phyloP scores from a whole-genome alignment of 2,797 vertebrate genomes.

The Nothura maculosa region DNA sequence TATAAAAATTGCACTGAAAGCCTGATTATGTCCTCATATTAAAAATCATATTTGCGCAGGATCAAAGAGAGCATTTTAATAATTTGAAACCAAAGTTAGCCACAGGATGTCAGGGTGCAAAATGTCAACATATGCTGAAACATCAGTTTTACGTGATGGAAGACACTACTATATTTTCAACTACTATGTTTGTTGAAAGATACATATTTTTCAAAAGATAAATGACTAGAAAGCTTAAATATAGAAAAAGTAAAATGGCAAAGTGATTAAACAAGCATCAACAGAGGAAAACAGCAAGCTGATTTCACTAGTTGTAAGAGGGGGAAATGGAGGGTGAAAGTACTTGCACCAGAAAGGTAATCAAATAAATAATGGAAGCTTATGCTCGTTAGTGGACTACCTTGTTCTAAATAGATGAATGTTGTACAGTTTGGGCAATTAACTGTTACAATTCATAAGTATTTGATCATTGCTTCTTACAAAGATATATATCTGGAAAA shows the following conservation, averaged over 20 bases:
- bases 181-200: neutral
- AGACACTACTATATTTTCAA: neutral
- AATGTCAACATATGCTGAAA: neutral
- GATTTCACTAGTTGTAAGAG: neutral
- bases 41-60: neutral
- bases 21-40: neutral
- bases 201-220: neutral
- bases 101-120: neutral
- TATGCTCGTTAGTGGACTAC: neutral
- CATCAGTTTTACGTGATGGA: neutral
- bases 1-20: neutral
- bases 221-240: constrained; percentile 43
- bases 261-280: neutral
- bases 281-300: neutral
- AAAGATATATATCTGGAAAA: neutral
- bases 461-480: neutral
- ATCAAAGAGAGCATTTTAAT: neutral
- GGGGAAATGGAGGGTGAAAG: neutral
- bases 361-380: neutral
- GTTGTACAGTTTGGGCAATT: neutral
- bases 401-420: neutral
- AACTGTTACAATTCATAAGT: neutral
- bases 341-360: neutral
- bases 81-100: neutral
- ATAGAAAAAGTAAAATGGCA: neutral